A percentile compares a stretch with the other conserved stretches of the same genome.
These are phyloP conservation scores for Alentia gelatinosa DNA, from an alignment of 2,888 invertebrate genomes.

Conservation along the genomic window DNA sequence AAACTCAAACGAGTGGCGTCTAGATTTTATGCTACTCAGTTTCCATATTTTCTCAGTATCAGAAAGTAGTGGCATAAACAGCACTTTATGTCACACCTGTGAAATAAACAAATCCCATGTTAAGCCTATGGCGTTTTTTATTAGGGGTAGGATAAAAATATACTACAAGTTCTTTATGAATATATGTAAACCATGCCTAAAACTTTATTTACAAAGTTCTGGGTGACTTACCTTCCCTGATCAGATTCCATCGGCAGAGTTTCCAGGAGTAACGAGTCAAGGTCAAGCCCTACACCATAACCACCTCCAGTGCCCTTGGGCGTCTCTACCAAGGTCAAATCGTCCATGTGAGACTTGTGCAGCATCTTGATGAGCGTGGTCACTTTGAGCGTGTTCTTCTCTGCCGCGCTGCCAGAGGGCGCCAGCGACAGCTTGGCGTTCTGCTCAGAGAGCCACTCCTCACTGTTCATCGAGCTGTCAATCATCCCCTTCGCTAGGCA, in stretches of 20 bases:
- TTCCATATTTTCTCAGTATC: no score
- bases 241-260: constrained; percentile 47
- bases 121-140: no score
- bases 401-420: neutral
- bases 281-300: constrained; percentile 78
- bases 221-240: constrained; percentile 39
- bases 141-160: no score
- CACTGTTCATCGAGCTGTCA: neutral
- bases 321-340: constrained; percentile 71
- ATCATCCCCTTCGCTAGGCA: neutral
- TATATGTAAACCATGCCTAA: neutral
- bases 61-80: no score
- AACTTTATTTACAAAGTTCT: no score
- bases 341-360: constrained; percentile 12
- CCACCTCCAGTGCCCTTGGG: constrained; percentile 78
- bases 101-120: no score
- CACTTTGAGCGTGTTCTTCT: neutral
- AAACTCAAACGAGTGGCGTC: no score
- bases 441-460: neutral
- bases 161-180: no score
- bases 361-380: constrained; percentile 8
- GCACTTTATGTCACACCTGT: no score
- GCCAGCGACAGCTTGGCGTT: neutral
- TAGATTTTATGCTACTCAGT: no score
- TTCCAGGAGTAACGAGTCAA: constrained; percentile 72